phyloP scores from a whole-genome alignment of 2,888 invertebrate species.

The Cremastobaeus sp. region DNA sequence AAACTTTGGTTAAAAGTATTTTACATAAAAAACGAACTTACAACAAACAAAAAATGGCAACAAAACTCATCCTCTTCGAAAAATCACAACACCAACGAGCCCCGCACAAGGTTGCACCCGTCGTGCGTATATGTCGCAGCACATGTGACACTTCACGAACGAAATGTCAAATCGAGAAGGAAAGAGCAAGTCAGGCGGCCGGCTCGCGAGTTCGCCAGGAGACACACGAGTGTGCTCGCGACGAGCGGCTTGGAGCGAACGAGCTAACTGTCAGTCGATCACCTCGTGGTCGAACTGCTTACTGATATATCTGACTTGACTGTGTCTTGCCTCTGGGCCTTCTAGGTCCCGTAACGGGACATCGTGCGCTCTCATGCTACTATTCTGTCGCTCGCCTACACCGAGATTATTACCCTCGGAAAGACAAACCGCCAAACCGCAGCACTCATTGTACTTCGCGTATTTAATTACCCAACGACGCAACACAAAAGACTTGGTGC shows the following conservation, averaged over 20 bases:
- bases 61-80: no score
- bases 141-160: neutral
- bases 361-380: slow-evolving; percentile 64
- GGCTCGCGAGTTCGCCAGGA: slow-evolving; percentile 7
- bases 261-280: slow-evolving; percentile 64
- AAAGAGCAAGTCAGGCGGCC: neutral
- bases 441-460: slow-evolving; percentile 35
- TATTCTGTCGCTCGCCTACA: slow-evolving; percentile 67
- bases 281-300: slow-evolving; percentile 60
- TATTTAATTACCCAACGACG: slow-evolving; percentile 38
- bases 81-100: no score
- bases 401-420: slow-evolving; percentile 39
- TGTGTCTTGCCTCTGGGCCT: slow-evolving; percentile 64
- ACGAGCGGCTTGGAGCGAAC: slow-evolving; percentile 58
- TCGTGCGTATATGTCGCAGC: neutral
- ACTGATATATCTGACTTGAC: slow-evolving; percentile 56
- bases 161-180: neutral
- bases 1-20: no score
- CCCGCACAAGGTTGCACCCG: no score
- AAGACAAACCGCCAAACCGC: slow-evolving; percentile 45
- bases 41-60: no score
- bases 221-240: slow-evolving; percentile 15
- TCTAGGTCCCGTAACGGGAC: slow-evolving; percentile 78
- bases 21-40: no score
- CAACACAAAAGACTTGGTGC: neutral